A percentile compares a stretch with the other conserved stretches of the same genome.
Evolutionary conservation across 2,113 vertebrate genomes (phyloP).

Genomic region (Neotoma lepida): DNA sequence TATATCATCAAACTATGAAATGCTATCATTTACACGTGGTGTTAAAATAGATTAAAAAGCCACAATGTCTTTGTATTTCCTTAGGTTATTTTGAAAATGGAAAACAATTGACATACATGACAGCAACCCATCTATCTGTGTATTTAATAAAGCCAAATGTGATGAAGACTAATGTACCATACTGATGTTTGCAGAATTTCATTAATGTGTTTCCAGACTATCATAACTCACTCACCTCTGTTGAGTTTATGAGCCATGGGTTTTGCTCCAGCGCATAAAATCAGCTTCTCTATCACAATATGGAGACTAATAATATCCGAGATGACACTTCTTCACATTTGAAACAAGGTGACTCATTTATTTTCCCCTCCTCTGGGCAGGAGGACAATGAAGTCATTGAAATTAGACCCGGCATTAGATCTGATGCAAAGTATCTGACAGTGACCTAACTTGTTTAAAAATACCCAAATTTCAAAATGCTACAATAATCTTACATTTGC

Average conservation of each 20-base stretch:
- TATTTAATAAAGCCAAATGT: constrained; percentile 87
- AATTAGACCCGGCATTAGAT: constrained; percentile 60
- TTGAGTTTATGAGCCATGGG: constrained; percentile 86
- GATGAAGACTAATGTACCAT: constrained; percentile 88
- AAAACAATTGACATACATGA: constrained; percentile 82
- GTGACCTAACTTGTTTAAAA: neutral
- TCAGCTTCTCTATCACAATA: constrained; percentile 82
- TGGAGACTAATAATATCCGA: constrained; percentile 81
- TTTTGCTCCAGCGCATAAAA: constrained; percentile 86
- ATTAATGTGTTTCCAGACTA: constrained; percentile 84
- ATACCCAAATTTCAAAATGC: neutral
- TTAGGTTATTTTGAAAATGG: constrained; percentile 75
- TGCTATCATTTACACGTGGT: constrained; percentile 22
- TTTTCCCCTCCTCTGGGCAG: neutral
- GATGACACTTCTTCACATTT: constrained; percentile 76
- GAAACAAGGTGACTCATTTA: constrained; percentile 85
- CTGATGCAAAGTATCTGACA: constrained; percentile 48
- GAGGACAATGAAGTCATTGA: constrained; percentile 70
- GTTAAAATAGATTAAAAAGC: constrained; percentile 10
- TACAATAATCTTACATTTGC: neutral
- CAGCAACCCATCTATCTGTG: constrained; percentile 82
- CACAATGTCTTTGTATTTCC: constrained; percentile 59
- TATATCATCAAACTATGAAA: constrained; percentile 64
- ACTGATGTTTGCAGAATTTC: constrained; percentile 87
- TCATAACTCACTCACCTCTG: constrained; percentile 88